phyloP scores from a whole-genome alignment of 2,113 vertebrate genomes.

The Bambusicola thoracicus region DNA sequence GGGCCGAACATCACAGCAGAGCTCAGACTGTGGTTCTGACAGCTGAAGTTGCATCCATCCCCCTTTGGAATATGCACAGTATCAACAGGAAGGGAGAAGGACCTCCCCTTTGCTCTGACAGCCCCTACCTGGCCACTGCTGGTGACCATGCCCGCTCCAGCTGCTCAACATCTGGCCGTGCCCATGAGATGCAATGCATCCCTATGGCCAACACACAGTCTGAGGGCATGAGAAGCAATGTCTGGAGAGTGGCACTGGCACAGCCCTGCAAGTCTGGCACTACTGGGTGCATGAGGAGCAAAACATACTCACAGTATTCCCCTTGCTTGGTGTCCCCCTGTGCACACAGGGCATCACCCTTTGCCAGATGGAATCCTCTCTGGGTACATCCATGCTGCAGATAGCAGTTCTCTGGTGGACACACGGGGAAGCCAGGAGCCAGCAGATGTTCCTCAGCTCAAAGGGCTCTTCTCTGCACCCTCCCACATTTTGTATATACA shows the following conservation, averaged over 20 bases:
- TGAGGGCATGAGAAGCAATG: neutral
- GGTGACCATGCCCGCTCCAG: neutral
- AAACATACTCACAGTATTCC: fast-evolving
- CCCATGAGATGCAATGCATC: neutral
- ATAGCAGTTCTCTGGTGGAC: neutral
- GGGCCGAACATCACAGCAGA: neutral
- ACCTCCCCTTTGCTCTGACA: neutral
- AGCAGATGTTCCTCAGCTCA: neutral
- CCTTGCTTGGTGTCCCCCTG: neutral
- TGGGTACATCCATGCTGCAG: neutral
- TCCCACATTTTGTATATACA: neutral
- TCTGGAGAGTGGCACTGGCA: neutral
- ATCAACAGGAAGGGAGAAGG: neutral
- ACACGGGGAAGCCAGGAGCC: neutral
- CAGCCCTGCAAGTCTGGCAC: neutral
- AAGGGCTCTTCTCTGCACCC: neutral
- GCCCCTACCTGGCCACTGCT: neutral
- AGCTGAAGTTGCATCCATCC: neutral
- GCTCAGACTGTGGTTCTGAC: fast-evolving
- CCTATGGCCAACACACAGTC: neutral
- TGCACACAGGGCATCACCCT: neutral
- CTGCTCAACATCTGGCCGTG: neutral
- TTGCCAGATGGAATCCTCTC: neutral
- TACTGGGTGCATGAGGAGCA: neutral
- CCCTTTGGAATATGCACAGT: fast-evolving